A percentile compares a stretch with the other conserved stretches of the same genome.
phyloP scores from a whole-genome alignment of 2,888 invertebrate genomes.

The Megaustenia siamemsis region DNA sequence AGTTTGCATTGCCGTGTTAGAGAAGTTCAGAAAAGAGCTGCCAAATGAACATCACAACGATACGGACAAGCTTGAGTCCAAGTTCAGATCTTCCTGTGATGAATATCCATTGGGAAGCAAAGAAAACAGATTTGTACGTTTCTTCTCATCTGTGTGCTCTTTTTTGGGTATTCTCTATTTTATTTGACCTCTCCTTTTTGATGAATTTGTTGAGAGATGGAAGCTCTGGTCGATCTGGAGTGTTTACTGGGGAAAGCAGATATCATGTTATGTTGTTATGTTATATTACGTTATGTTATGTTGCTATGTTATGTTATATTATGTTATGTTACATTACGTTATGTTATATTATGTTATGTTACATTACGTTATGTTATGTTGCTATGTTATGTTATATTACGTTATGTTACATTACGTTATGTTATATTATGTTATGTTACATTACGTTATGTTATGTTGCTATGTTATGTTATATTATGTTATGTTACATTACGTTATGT shows the following conservation, averaged over 20 bases:
- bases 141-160: background rate
- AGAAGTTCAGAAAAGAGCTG: constrained; percentile 88
- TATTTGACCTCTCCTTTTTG: background rate
- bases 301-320: no score
- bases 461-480: no score
- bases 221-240: background rate
- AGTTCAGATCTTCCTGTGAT: constrained; percentile 92
- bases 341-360: no score
- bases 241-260: background rate
- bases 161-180: background rate
- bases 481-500: no score
- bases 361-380: no score
- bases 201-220: background rate
- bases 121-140: constrained; percentile 93
- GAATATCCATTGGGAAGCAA: constrained; percentile 86
- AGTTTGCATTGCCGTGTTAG: constrained; percentile 89
- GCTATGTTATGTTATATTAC: no score
- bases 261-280: background rate
- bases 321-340: no score
- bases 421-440: no score
- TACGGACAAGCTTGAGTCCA: constrained; percentile 88
- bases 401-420: no score
- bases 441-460: no score
- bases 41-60: constrained; percentile 86
- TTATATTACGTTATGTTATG: no score